phyloP scores from a whole-genome alignment of 2,113 vertebrate genomes.

The Uria aalge region DNA sequence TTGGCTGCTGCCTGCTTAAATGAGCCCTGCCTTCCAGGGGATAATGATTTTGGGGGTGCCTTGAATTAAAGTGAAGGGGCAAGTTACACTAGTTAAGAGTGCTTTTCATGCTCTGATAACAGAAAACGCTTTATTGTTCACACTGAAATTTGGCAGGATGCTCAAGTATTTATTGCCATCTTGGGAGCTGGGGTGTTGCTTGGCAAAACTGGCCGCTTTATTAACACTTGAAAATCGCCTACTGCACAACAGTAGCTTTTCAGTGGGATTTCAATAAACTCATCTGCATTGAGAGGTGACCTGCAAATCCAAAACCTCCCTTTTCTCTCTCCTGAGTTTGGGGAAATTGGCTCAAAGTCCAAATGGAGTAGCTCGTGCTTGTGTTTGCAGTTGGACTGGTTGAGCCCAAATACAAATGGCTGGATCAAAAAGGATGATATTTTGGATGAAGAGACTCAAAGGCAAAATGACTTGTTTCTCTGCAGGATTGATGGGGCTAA shows the following conservation, averaged over 20 bases:
- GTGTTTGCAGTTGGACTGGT: background rate
- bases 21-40: background rate
- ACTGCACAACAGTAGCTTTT: constrained; percentile 50
- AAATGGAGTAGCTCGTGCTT: background rate
- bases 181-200: background rate
- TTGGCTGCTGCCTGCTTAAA: background rate
- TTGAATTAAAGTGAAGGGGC: background rate
- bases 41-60: constrained; percentile 8
- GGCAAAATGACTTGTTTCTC: background rate
- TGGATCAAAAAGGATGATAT: background rate
- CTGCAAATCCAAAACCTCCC: background rate
- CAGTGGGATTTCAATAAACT: constrained; percentile 5
- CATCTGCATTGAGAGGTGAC: constrained; percentile 37
- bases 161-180: background rate
- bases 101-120: constrained; percentile 27
- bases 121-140: constrained; percentile 38
- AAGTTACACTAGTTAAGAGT: background rate
- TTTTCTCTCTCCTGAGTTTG: background rate
- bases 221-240: background rate
- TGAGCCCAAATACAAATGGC: background rate
- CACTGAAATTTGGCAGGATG: constrained; percentile 16
- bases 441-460: background rate
- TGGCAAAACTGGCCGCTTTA: background rate
- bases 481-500: background rate
- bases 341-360: background rate